A percentile compares a stretch with the other conserved stretches of the same genome.
Evolutionary conservation across 2,797 vertebrate genomes (phyloP).

Genomic region (Loris lydekkerianus): DNA sequence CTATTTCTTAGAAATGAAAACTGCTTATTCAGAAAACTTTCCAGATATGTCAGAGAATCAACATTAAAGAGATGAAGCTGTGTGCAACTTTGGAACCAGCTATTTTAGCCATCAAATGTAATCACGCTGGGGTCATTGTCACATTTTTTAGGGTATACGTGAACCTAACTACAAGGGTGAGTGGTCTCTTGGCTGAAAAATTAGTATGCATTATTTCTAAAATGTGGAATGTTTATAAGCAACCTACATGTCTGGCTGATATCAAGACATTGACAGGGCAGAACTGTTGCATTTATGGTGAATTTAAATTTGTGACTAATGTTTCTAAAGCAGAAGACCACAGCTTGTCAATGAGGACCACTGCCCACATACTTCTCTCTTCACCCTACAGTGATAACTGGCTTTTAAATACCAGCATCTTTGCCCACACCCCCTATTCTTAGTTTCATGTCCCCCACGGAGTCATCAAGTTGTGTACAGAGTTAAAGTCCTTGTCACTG

Average conservation of each 20-base stretch:
- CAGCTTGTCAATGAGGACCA: background rate
- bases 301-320: background rate
- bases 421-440: background rate
- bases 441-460: background rate
- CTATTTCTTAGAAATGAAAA: constrained; percentile 66
- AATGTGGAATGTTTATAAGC: constrained; percentile 34
- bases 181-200: constrained; percentile 66
- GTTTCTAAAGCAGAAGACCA: background rate
- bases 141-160: constrained; percentile 58
- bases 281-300: background rate
- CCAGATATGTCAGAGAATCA: constrained; percentile 45
- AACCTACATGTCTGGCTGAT: constrained; percentile 44
- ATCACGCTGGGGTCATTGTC: background rate
- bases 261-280: background rate
- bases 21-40: constrained; percentile 50
- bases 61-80: constrained; percentile 39
- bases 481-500: background rate
- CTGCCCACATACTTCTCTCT: background rate
- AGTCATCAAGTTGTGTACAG: background rate
- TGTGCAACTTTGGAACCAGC: constrained; percentile 23
- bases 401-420: background rate
- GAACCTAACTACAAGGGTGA: background rate
- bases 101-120: constrained; percentile 26
- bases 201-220: constrained; percentile 25
- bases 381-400: background rate